Percentiles rank a stretch among this genome's conserved stretches.
Conservation (phyloP, 2,797 vertebrate species). For the Xiphorhynchus erythropygius region DNA sequence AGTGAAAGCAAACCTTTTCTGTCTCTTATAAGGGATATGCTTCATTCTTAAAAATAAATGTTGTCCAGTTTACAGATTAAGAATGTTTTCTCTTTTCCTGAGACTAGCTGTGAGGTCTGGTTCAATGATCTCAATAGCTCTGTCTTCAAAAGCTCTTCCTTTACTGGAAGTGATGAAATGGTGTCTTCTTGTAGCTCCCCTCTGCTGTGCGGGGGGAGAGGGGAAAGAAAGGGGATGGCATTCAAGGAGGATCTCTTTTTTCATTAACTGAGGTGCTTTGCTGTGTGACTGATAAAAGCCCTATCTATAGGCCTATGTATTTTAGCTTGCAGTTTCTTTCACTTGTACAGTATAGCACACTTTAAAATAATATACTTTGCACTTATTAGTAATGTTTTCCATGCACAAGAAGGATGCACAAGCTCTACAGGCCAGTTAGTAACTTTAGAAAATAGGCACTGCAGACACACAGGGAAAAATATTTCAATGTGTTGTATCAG, state of each 20-base stretch:
- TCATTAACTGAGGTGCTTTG: neutral
- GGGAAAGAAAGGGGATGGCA: neutral
- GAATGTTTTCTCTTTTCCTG: neutral
- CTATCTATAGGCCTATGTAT: neutral
- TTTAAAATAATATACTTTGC: neutral
- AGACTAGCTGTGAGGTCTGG: slow-evolving; percentile 15
- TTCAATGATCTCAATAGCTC: neutral
- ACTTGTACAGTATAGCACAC: neutral
- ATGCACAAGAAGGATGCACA: neutral
- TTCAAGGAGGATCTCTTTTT: neutral
- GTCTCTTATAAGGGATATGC: neutral
- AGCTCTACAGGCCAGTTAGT: neutral
- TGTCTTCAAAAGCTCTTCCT: slow-evolving; percentile 23
- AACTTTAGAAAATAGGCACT: neutral
- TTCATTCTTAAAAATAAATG: slow-evolving; percentile 56
- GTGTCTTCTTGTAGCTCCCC: neutral
- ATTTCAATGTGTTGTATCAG: neutral
- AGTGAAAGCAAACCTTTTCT: slow-evolving; percentile 7
- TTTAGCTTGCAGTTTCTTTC: neutral
- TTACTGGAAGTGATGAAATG: neutral
- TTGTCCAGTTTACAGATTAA: slow-evolving; percentile 42
- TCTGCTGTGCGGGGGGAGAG: neutral
- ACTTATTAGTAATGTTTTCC: neutral
- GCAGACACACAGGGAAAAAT: neutral
- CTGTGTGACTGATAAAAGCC: neutral